Evolutionary conservation across 2,888 invertebrate species (phyloP), one percentile per base, ranked within the genome.

Genomic region (Sicus ferrugineus): DNA sequence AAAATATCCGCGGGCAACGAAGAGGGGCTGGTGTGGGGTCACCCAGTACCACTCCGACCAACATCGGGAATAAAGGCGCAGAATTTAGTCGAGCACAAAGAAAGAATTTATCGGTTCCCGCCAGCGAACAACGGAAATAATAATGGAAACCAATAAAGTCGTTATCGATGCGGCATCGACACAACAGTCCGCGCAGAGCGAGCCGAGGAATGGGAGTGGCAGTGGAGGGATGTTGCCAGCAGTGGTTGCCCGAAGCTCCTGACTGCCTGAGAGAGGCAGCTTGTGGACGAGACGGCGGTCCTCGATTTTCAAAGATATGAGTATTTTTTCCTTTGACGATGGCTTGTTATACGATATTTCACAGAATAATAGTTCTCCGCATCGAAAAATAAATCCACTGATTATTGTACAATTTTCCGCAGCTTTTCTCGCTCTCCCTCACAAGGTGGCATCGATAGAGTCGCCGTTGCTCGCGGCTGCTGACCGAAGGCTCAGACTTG

Each of bases 71-170:
- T 14, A 63, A 28, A 63, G 48, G 63, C 46, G 14, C 28, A 48
- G 21, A 48, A 30, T 63, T 48, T 46, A 46, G 26, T 30, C 48
- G 23, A 31, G 30, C 26, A 48, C 46, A 46, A 63, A 63, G 48
- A 30, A 30, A 46, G 14, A 48, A 48, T 48, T 63, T 48, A 48
- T 63, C 30, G 48, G 30, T 48, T 48, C 28, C 63, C 48, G 48
- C 31, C 23, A 42, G 19, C 42, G 23, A 59, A n/a, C 46, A 30
- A n/a, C 30, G 63, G 63, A 63, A 64, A 64, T 64, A 50, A 64
- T 64, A 64, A 64, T 64, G 64, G 52, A 64, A 64, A 50, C 64
- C 64, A 64, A 64, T 64, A 64, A 64, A 64, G 28, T 52, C 64
- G 50, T 64, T 52, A 52, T 52, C 64, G 62, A 62, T 16, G n/a